Conservation (phyloP, 2,797 vertebrate species). For the Otolemur crassicaudatus region DNA sequence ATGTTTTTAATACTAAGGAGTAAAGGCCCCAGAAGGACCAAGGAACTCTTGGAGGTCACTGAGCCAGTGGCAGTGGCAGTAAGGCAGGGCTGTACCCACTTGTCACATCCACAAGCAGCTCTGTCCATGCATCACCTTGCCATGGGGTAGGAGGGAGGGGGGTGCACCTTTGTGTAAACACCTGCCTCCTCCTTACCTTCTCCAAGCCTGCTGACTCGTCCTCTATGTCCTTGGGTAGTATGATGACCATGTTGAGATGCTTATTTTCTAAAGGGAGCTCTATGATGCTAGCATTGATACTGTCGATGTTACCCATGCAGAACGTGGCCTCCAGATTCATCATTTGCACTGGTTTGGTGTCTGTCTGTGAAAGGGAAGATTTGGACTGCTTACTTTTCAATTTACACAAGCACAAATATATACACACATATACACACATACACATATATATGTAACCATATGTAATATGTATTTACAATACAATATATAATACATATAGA, state of each 20-base stretch:
- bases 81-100: rapidly evolving
- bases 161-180: rapidly evolving
- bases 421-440: background rate
- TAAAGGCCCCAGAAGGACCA: background rate
- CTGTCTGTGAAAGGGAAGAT: conserved; percentile 81
- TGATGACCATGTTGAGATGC: conserved; percentile 89
- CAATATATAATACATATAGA: background rate
- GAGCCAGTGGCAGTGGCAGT: rapidly evolving
- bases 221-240: conserved; percentile 88
- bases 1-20: background rate
- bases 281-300: conserved; percentile 86
- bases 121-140: rapidly evolving
- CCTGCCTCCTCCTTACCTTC: conserved; percentile 83
- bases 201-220: conserved; percentile 89
- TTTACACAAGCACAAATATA: background rate
- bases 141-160: rapidly evolving
- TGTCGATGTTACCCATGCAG: conserved; percentile 87
- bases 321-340: conserved; percentile 89
- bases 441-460: background rate
- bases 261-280: conserved; percentile 90
- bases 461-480: background rate
- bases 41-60: rapidly evolving
- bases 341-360: conserved; percentile 90
- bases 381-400: background rate
- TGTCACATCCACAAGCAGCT: background rate